phyloP scores from a whole-genome alignment of 2,797 vertebrate genomes.

The Hemitrygon akajei region DNA sequence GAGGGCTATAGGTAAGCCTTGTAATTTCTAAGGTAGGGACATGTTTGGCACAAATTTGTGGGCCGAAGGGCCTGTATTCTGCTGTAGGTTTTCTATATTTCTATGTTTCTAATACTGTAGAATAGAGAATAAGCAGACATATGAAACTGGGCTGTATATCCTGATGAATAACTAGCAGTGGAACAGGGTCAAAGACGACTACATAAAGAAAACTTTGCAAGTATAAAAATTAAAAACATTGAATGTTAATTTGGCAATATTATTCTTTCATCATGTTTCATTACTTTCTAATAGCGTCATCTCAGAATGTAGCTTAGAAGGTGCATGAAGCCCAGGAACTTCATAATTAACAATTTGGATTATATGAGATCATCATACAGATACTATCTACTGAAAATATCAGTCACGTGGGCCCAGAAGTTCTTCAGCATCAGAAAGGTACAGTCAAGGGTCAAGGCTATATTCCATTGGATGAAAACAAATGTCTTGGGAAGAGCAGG shows the following conservation, averaged over 20 bases:
- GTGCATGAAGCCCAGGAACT: background rate
- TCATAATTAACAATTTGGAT: background rate
- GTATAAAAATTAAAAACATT: background rate
- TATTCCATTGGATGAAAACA: no score
- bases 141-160: background rate
- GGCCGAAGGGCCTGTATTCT: no score
- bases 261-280: background rate
- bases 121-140: background rate
- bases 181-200: background rate
- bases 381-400: background rate
- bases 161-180: background rate
- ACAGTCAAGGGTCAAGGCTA: no score
- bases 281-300: background rate
- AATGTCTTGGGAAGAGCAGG: no score
- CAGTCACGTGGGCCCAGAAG: background rate
- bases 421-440: no score
- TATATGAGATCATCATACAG: background rate
- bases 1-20: no score
- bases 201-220: background rate
- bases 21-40: no score
- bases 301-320: background rate
- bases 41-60: no score
- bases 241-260: no score
- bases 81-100: no score
- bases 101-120: no score